These are phyloP conservation scores for Hemicrepidius hirtus DNA, from an alignment of 2,888 invertebrate species.

Conservation along the genomic window DNA sequence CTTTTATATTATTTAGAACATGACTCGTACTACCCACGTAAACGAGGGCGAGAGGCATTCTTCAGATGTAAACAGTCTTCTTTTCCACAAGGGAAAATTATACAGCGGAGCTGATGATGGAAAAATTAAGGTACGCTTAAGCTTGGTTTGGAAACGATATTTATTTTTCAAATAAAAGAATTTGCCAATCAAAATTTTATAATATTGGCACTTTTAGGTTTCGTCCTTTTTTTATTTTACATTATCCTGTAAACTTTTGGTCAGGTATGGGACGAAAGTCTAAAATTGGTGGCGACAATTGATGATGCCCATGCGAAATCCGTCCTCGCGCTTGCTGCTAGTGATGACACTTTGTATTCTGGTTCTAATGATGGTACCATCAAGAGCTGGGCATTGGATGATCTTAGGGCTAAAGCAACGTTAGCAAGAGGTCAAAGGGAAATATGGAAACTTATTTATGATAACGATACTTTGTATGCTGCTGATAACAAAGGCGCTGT, in stretches of 20 bases:
- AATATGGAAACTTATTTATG: slow-evolving; percentile 69
- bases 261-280: slow-evolving; percentile 72
- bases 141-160: too few species aligned
- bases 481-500: slow-evolving; percentile 80
- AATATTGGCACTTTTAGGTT: too few species aligned
- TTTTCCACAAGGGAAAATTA: slow-evolving; percentile 70
- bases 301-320: slow-evolving; percentile 77
- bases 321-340: slow-evolving; percentile 76
- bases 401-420: slow-evolving; percentile 66
- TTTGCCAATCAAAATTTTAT: too few species aligned
- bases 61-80: slow-evolving; percentile 70
- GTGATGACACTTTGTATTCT: slow-evolving; percentile 75
- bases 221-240: too few species aligned
- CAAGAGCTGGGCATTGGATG: slow-evolving; percentile 75
- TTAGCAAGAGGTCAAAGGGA: slow-evolving; percentile 70
- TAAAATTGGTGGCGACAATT: slow-evolving; percentile 70
- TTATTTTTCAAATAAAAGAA: too few species aligned
- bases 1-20: slow-evolving; percentile 38
- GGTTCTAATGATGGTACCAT: slow-evolving; percentile 80
- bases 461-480: slow-evolving; percentile 73
- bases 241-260: too few species aligned
- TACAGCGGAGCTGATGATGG: slow-evolving; percentile 74
- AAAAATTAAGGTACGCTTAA: slow-evolving; percentile 71
- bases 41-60: slow-evolving; percentile 70
- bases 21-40: slow-evolving; percentile 66